phyloP scores from a whole-genome alignment of 2,888 invertebrate species.

The Creontiades dilutus region DNA sequence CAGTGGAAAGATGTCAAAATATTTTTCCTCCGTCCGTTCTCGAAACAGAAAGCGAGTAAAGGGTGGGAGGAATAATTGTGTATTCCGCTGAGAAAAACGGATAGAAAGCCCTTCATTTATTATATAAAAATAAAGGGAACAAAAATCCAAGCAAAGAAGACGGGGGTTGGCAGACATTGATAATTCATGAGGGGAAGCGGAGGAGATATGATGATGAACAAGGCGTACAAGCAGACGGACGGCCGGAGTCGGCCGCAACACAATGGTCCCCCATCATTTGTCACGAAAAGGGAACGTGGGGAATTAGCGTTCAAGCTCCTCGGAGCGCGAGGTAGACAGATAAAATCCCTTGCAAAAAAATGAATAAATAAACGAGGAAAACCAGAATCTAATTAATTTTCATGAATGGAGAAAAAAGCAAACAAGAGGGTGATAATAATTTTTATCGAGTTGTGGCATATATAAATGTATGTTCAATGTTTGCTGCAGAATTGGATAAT shows the following conservation, averaged over 20 bases:
- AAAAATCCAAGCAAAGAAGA: constrained; percentile 20
- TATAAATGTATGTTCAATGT: too few relatives aligned
- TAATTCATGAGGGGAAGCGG: constrained; percentile 51
- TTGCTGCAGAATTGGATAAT: too few relatives aligned
- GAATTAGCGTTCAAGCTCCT: constrained; percentile 44
- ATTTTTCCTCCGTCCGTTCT: constrained; percentile 9
- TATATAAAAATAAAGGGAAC: constrained; percentile 48
- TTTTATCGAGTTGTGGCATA: background rate
- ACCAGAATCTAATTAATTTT: constrained; percentile 10
- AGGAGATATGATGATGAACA: constrained; percentile 50
- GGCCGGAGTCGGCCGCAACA: constrained; percentile 32
- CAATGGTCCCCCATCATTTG: constrained; percentile 53
- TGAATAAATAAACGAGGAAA: background rate
- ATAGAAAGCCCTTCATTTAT: constrained; percentile 47
- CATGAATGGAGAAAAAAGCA: background rate
- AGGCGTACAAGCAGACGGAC: constrained; percentile 41
- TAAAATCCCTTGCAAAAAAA: background rate
- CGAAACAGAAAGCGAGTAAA: background rate
- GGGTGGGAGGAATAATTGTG: constrained; percentile 34
- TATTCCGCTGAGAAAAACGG: constrained; percentile 38
- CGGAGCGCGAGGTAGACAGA: background rate
- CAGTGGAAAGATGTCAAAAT: background rate
- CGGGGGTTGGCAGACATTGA: constrained; percentile 50
- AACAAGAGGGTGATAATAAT: background rate
- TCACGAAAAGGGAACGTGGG: constrained; percentile 30